Base-by-base conservation (phyloP, 2,888 invertebrate genomes). In the Tipula vernalis region DNA sequence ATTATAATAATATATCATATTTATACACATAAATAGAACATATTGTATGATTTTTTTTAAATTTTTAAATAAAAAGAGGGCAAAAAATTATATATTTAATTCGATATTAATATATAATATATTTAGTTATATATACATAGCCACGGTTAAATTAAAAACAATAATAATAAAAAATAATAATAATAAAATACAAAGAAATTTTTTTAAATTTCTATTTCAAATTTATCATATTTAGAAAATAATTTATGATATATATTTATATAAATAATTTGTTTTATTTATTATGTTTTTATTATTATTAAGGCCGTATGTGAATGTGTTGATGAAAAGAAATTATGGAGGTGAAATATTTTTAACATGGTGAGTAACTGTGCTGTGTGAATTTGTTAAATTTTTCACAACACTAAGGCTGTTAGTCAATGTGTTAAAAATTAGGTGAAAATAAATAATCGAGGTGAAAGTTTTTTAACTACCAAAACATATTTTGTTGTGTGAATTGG, bases 161-260 rank as follows among this genome's bases (percentile, higher is more conserved):
- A 71, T 57, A 57, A 57, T 57, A 57, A 57, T 57, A 57, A 57
- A 57, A 57, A 18, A 57, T 57, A 57, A 71, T 71, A 18, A 71
- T 71, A 71, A 71, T 71, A 28, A 71, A 71, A 71, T 71, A 71
- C 28, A 71, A 71, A 71, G 71, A 71, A 71, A 28, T 6, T 71
- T 18, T 4, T 18, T 71, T 84, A 15, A 84, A 41, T 84, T 84
- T 84, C 84, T 84, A 84, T 84, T 84, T 39, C 41, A 84, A 84
- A 84, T 84, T 39, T 84, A 84, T 39, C 36, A 84, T 84, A 84
- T 42, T 86, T 42, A 86, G 44, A 47, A 44, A 44, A 86, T 86
- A 86, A 86, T 86, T 86, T 86, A 44, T 44, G 44, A 47, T 86
- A 86, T 86, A 84, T 39, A 84, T 84, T 39, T 86, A 86, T 86